Evolutionary conservation across 2,888 invertebrate species (phyloP).

Genomic region (Troides helena): DNA sequence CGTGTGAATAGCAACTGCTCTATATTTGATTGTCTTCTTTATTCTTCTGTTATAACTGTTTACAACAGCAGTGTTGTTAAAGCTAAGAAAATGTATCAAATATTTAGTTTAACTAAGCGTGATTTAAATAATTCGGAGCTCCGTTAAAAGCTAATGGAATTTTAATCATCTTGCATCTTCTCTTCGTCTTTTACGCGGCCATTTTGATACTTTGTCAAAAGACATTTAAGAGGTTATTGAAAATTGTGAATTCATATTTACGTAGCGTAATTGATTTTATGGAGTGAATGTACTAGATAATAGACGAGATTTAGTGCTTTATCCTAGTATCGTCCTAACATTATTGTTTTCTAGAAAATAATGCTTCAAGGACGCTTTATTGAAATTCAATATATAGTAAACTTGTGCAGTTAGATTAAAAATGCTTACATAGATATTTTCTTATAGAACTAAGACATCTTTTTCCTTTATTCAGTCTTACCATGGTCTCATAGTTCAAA

Average conservation of each 20-base stretch:
- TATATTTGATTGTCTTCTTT: too few relatives aligned
- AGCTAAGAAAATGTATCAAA: background rate
- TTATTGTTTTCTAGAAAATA: background rate
- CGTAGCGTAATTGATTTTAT: background rate
- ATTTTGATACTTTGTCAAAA: background rate
- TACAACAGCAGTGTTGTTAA: background rate
- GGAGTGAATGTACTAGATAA: background rate
- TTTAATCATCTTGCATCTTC: slow-evolving; percentile 13
- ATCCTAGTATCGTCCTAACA: background rate
- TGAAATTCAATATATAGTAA: too few relatives aligned
- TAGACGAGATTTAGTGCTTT: background rate
- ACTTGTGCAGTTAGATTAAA: too few relatives aligned
- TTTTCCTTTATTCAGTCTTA: too few relatives aligned
- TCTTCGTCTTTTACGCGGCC: background rate
- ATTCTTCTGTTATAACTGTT: background rate
- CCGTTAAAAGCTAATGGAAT: slow-evolving; percentile 11
- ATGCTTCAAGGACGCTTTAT: too few relatives aligned
- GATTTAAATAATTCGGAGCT: background rate
- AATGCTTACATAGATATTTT: too few relatives aligned
- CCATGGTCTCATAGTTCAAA: too few relatives aligned
- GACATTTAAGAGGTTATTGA: background rate
- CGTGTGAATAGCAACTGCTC: too few relatives aligned
- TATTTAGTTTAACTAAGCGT: background rate
- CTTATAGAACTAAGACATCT: too few relatives aligned
- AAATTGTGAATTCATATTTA: background rate